These are phyloP conservation scores for Drosophila persimilis DNA, from an alignment of 1,140 invertebrate genomes.

Conservation along the genomic window DNA sequence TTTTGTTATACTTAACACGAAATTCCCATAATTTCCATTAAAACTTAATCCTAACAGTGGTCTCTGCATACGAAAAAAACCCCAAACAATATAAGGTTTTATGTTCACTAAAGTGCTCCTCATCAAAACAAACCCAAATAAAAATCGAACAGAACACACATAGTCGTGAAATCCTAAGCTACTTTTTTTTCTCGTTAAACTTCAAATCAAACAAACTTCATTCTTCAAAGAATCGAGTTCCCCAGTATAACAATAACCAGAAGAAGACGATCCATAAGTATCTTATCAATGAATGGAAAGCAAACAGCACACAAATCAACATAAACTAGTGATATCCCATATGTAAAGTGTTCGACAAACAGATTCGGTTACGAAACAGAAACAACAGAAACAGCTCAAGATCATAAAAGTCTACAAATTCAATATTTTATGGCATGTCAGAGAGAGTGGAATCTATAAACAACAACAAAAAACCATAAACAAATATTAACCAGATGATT, in stretches of 20 bases:
- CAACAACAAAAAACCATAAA: constrained; percentile 42
- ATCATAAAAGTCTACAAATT: constrained; percentile 65
- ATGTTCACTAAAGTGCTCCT: constrained; percentile 28
- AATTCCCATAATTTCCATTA: neutral
- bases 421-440: constrained; percentile 45
- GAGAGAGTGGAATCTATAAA: constrained; percentile 38
- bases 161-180: constrained; percentile 64
- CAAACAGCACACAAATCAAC: constrained; percentile 60
- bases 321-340: constrained; percentile 69
- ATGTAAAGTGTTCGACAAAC: constrained; percentile 69
- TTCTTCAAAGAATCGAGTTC: constrained; percentile 16
- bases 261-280: constrained; percentile 15
- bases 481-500: constrained; percentile 34
- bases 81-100: constrained; percentile 9
- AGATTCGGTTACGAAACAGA: constrained; percentile 44
- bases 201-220: constrained; percentile 30
- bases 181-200: constrained; percentile 58
- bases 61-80: neutral
- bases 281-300: constrained; percentile 44
- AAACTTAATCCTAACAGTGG: constrained; percentile 14
- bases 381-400: constrained; percentile 40
- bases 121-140: constrained; percentile 41
- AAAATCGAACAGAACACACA: constrained; percentile 30
- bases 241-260: neutral
- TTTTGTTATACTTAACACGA: neutral